Percentiles rank a stretch among this genome's conserved stretches.
These are phyloP conservation scores for Melanerpes aurifrons DNA, from an alignment of 2,113 vertebrate species.

Conservation along the genomic window DNA sequence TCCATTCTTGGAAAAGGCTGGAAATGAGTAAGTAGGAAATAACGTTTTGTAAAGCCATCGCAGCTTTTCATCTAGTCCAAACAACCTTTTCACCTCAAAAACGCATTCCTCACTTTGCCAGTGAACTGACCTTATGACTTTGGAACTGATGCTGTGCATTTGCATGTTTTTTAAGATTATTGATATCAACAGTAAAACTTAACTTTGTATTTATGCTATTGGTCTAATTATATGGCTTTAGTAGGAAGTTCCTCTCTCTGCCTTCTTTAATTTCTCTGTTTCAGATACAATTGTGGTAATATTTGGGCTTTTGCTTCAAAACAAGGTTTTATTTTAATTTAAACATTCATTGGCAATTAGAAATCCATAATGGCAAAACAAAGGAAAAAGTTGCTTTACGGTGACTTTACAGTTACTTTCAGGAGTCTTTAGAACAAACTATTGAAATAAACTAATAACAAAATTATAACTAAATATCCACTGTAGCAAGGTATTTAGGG, in stretches of 20 bases:
- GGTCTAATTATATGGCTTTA: not conserved
- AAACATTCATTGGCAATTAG: not conserved
- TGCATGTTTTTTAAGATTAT: not conserved
- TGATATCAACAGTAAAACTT: not conserved
- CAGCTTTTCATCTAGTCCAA: slow-evolving; percentile 2
- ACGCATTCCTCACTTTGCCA: not conserved
- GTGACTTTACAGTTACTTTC: not conserved
- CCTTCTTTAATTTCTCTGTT: not conserved
- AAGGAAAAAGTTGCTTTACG: not conserved
- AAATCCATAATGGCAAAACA: not conserved
- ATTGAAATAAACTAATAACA: not conserved
- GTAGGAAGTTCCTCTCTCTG: not conserved
- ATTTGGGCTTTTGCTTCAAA: not conserved
- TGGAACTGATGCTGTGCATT: not conserved
- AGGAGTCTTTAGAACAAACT: not conserved
- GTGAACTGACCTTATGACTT: not conserved
- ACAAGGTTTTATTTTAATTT: not conserved
- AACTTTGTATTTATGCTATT: not conserved
- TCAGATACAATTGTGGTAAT: not conserved
- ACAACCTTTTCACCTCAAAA: not conserved
- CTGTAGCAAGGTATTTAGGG: not conserved
- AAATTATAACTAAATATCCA: not conserved
- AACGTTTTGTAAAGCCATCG: slow-evolving; percentile 19
- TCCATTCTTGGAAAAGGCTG: slow-evolving; percentile 55
- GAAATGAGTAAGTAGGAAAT: slow-evolving; percentile 61